Evolutionary conservation across 92 coral and sea anemone genomes (phyloP).

Genomic region (Porites cylindrica): DNA sequence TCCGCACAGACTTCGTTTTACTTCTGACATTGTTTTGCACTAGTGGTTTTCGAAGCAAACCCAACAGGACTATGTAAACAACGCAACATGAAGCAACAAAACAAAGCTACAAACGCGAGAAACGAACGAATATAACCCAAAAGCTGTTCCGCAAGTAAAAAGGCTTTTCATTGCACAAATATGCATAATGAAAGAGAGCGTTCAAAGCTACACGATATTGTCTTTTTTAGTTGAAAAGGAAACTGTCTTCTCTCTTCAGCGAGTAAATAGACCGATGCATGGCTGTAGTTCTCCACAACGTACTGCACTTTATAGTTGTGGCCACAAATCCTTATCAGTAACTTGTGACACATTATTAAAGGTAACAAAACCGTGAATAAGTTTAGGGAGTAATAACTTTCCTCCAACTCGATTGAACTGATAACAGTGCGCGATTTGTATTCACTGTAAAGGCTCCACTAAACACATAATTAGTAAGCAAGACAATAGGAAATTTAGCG

Average conservation of each 20-base stretch:
- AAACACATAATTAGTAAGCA: constrained; percentile 20
- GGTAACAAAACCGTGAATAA: constrained; percentile 44
- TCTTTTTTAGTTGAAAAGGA: background rate
- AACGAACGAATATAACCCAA: background rate
- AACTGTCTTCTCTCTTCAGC: too few species aligned
- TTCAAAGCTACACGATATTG: background rate
- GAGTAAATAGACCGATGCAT: background rate
- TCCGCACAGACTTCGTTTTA: background rate
- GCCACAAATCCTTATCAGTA: constrained; percentile 9
- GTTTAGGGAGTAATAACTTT: constrained; percentile 9
- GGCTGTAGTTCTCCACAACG: background rate
- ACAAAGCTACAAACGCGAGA: constrained; percentile 6
- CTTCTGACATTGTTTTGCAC: background rate
- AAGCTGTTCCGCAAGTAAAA: background rate
- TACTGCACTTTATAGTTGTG: background rate
- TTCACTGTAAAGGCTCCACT: constrained; percentile 23
- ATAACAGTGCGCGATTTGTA: constrained; percentile 24
- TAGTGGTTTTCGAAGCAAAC: background rate
- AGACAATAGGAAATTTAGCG: constrained; percentile 40
- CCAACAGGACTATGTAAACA: constrained; percentile 32
- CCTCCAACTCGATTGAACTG: constrained; percentile 24
- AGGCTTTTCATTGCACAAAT: too few species aligned
- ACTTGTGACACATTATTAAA: constrained; percentile 26
- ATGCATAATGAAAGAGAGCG: background rate
- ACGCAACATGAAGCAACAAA: constrained; percentile 26